Base-by-base conservation (phyloP, 2,888 invertebrate genomes). In the Hanleya hanleyi region DNA sequence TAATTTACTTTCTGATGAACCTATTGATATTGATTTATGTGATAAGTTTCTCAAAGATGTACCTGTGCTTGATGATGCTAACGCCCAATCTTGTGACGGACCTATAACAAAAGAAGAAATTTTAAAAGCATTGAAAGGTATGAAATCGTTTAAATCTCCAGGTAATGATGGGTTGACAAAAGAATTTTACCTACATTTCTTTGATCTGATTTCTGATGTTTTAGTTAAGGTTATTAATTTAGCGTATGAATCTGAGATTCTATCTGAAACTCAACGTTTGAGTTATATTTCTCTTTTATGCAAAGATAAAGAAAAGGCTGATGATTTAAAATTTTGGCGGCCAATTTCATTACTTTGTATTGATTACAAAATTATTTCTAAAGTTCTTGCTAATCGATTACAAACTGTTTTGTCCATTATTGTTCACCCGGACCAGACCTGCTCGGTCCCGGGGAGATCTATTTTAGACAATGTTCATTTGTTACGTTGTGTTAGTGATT, bases 281-380 rank as follows among this genome's bases (percentile, higher is more conserved):
- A 22, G 57, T 37, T 38, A 38, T 26, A 69, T 70, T 1, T 65
- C 70, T 22, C 33, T 70, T 32, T 22, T 70, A 18, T 50, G 38
- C 26, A 70, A 70, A 33, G 50, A 64, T 32, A 15, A n/a, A 9
- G 38, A 29, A 18, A 9, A 70, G 1, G 1, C 41, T 32, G 64
- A 62, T 9, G 22, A 50, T 32, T 26, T 70, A 9, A 6, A 47
- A 29, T 50, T 50, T 37, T 73, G 73, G 70, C 69, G 73, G 9
- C 70, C 65, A 18, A 66, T 73, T 32, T 70, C 73, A 15, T 47
- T 73, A 15, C 41, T 73, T 7, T 65, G 57, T 36, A 38, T 66
- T 2, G 62, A 41, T 33, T 71, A 67, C 65, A 68, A 71, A 38
- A 69, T 74, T 29, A 32, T 71, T 18, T 37, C 74, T 32, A 74